These are phyloP conservation scores for Erebia epiphron DNA, from an alignment of 2,888 invertebrate species.

Conservation along the genomic window DNA sequence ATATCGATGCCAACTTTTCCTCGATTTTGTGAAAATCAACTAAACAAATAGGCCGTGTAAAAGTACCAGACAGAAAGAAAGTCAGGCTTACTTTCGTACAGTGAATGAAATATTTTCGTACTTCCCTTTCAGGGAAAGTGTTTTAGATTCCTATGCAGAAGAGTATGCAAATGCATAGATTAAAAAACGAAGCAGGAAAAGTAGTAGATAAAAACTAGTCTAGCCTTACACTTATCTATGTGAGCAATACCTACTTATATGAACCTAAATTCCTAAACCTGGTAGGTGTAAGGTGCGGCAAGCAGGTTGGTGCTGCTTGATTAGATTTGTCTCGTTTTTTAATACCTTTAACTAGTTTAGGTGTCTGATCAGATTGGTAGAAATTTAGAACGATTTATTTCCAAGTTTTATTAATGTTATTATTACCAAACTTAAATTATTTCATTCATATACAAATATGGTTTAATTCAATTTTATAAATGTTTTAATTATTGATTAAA, in stretches of 20 bases:
- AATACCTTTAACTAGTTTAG: slow-evolving; percentile 2
- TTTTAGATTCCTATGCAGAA: background rate
- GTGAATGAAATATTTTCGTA: too few relatives aligned
- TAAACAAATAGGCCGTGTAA: too few relatives aligned
- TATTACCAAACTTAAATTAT: background rate
- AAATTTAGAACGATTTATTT: slow-evolving; percentile 15
- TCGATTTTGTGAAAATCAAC: too few relatives aligned
- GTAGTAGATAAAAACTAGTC: slow-evolving; percentile 14
- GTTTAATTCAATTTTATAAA: background rate
- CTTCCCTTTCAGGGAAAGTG: background rate
- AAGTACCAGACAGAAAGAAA: too few relatives aligned
- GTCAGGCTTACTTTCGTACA: too few relatives aligned
- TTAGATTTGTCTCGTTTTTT: slow-evolving; percentile 10
- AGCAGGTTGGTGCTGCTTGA: slow-evolving; percentile 10
- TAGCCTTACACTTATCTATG: background rate
- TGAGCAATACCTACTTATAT: slow-evolving; percentile 6
- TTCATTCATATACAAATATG: background rate
- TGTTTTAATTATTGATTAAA: too few relatives aligned
- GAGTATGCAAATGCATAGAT: background rate
- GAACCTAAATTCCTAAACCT: slow-evolving; percentile 19
- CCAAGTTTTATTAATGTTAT: background rate
- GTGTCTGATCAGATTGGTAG: background rate
- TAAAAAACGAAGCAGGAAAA: background rate
- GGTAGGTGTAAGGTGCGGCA: slow-evolving; percentile 19
- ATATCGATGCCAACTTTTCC: too few relatives aligned